These are phyloP conservation scores for Pseudochirops corinnae DNA, from an alignment of 2,797 vertebrate genomes.

Conservation along the genomic window DNA sequence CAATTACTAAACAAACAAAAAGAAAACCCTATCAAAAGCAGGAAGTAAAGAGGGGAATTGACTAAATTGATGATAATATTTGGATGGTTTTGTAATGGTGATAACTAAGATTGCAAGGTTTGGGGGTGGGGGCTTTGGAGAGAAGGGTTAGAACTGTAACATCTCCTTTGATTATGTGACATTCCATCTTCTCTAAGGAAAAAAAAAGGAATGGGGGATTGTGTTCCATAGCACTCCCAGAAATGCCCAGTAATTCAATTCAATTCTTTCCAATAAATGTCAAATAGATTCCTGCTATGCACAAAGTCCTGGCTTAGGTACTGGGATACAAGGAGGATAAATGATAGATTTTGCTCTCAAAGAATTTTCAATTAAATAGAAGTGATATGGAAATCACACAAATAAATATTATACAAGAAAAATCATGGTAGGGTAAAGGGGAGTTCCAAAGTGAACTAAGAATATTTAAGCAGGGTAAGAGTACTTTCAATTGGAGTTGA, in stretches of 20 bases:
- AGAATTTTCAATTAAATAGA: not conserved
- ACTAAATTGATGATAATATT: not conserved
- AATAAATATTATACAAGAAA: not conserved
- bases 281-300: not conserved
- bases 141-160: not conserved
- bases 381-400: not conserved
- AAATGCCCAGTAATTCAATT: not conserved
- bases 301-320: not conserved
- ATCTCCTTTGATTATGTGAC: not conserved
- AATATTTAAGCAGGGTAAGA: not conserved
- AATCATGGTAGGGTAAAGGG: not conserved
- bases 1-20: not conserved
- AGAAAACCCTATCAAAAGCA: not conserved
- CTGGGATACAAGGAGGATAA: not conserved
- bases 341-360: not conserved
- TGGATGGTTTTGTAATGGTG: not conserved
- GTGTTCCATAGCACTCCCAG: not conserved
- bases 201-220: not conserved
- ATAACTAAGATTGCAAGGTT: not conserved
- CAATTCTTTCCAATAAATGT: not conserved
- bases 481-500: not conserved
- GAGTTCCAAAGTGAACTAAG: not conserved
- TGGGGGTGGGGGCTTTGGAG: accelerated
- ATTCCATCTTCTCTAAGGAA: not conserved
- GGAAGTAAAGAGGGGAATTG: not conserved